Conservation (phyloP, 2,113 vertebrate species). For the Lipophrys pholis region DNA sequence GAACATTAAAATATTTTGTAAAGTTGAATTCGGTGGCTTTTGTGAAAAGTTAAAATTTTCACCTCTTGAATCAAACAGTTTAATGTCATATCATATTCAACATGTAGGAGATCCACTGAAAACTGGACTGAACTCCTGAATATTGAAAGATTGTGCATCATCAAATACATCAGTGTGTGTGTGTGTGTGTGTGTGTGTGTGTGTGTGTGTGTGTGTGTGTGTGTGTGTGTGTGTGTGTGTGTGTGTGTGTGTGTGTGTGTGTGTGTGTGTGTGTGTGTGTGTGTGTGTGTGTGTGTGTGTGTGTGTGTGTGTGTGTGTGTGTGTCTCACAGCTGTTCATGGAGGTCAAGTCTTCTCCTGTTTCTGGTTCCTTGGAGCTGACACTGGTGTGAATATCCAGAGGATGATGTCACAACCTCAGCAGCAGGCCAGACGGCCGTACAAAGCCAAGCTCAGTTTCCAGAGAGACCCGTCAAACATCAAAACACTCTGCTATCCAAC, state of each 20-base stretch:
- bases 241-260: slow-evolving; percentile 17
- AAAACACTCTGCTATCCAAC: slow-evolving; percentile 57
- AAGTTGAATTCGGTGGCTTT: too few relatives aligned
- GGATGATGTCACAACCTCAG: slow-evolving; percentile 76
- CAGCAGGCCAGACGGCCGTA: slow-evolving; percentile 39
- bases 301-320: slow-evolving; percentile 21
- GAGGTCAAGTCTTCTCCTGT: slow-evolving; percentile 73
- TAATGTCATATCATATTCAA: too few relatives aligned
- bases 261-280: too few relatives aligned
- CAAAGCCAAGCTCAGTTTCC: slow-evolving; percentile 75
- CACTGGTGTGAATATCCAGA: slow-evolving; percentile 74
- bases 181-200: too few relatives aligned
- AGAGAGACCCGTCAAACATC: slow-evolving; percentile 75
- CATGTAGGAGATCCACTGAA: too few relatives aligned
- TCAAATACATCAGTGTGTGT: too few relatives aligned
- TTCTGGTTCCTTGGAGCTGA: slow-evolving; percentile 76
- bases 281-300: slow-evolving; percentile 1
- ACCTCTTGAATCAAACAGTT: too few relatives aligned
- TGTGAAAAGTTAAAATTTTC: too few relatives aligned
- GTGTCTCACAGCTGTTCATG: slow-evolving; percentile 68
- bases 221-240: slow-evolving; percentile 20
- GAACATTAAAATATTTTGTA: too few relatives aligned
- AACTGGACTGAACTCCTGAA: too few relatives aligned
- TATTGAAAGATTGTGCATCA: too few relatives aligned
- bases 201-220: neutral